These are phyloP conservation scores for Lasioglossum villosulum DNA, from an alignment of 2,888 invertebrate genomes.

Conservation along the genomic window DNA sequence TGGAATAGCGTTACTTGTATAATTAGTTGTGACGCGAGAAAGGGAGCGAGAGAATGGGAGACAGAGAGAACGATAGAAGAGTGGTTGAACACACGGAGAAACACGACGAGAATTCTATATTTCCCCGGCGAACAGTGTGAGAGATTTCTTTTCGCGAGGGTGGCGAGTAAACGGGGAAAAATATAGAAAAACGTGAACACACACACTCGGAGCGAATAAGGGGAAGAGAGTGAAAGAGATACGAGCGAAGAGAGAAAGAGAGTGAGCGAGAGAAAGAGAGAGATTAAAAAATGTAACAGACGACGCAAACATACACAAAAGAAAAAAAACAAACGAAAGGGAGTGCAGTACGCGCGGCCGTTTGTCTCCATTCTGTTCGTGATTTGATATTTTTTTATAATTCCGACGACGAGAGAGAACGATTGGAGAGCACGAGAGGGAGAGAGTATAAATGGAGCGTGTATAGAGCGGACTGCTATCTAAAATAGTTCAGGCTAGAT, in stretches of 20 bases:
- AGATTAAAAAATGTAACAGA: slow-evolving; percentile 18
- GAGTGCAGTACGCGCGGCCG: slow-evolving; percentile 56
- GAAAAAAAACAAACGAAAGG: slow-evolving; percentile 18
- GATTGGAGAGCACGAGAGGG: slow-evolving; percentile 39
- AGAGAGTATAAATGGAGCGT: slow-evolving; percentile 67
- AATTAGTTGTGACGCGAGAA: slow-evolving; percentile 75
- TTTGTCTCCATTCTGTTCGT: slow-evolving; percentile 78
- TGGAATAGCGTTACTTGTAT: slow-evolving; percentile 77
- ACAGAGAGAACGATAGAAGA: slow-evolving; percentile 10
- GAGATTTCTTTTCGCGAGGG: background rate
- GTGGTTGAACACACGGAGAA: background rate
- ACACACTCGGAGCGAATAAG: background rate
- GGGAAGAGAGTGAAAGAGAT: background rate
- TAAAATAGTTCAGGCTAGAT: slow-evolving; percentile 84
- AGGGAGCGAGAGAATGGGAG: background rate
- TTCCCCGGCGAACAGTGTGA: background rate
- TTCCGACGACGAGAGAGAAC: slow-evolving; percentile 66
- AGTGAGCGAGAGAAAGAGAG: background rate
- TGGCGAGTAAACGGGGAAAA: background rate
- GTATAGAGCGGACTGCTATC: slow-evolving; percentile 82
- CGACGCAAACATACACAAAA: slow-evolving; percentile 5
- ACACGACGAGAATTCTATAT: background rate
- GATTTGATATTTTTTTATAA: slow-evolving; percentile 81
- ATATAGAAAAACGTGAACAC: background rate
- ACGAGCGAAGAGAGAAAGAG: background rate